These are phyloP conservation scores for Acanthosepion lycidas DNA, from an alignment of 2,888 invertebrate genomes.

Conservation along the genomic window DNA sequence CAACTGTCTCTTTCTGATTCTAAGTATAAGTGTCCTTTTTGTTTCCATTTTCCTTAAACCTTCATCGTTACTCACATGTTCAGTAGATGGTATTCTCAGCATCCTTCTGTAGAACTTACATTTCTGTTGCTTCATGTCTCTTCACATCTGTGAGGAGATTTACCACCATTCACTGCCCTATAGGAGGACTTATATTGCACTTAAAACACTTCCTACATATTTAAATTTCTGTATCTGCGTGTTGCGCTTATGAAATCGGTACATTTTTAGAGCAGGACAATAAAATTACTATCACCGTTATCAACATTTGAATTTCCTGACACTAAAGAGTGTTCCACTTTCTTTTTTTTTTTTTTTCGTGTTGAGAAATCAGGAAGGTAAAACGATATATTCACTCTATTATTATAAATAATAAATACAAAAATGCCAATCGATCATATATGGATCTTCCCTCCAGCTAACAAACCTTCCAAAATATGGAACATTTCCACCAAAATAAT, in stretches of 20 bases:
- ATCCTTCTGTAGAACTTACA: too few relatives aligned
- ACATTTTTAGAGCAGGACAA: background rate
- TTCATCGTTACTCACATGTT: too few relatives aligned
- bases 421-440: constrained; percentile 38
- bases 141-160: too few relatives aligned
- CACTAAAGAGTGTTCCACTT: background rate
- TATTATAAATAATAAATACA: background rate
- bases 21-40: too few relatives aligned
- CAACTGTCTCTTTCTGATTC: too few relatives aligned
- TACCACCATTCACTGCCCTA: too few relatives aligned
- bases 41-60: too few relatives aligned
- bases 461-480: constrained; percentile 51
- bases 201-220: too few relatives aligned
- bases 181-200: too few relatives aligned
- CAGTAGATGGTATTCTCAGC: too few relatives aligned
- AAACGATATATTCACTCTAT: background rate
- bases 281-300: background rate
- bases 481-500: constrained; percentile 50
- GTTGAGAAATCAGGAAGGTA: background rate
- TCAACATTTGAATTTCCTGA: background rate
- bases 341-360: background rate
- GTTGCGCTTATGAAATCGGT: background rate
- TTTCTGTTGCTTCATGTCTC: too few relatives aligned
- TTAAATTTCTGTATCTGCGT: too few relatives aligned
- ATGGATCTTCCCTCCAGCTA: constrained; percentile 52